Base-by-base conservation (phyloP, 2,113 vertebrate species). In the Seriola aureovittata region DNA sequence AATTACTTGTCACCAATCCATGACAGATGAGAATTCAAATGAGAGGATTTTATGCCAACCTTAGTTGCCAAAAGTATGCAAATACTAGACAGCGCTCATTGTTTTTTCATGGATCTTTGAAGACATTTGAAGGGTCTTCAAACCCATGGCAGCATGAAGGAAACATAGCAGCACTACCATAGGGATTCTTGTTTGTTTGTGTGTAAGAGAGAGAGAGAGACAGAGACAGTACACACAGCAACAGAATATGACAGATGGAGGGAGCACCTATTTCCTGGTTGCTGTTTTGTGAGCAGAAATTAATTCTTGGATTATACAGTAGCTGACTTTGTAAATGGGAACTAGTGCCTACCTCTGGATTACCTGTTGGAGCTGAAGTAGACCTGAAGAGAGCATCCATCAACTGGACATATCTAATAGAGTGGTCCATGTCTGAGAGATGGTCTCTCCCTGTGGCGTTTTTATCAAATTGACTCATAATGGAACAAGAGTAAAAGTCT, bases 1-100 rank as follows among this genome's bases (percentile, higher is more conserved):
- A 89, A 89, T 92, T 89, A 86, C 86, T 90, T 89, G 67, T 86
- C 88, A 91, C 57, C 73, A 86, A 68, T 80, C 85, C 87, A 82
- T 87, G 78, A 73, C 58, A 72, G 67, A 88, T 88, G 69, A 86
- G 38, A 80, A 91, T 84, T 89, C 66, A 92, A 82, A 90, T 86
- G 38, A 86, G 70, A 58, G 46, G 11, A 64, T 87, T 64, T 55
- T 59, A 55, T 75, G 72, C 78, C 72, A 79, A 71, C 10, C 23
- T 34, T 77, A 75, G 63, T 50, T n/a, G 42, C 71, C 75, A 76
- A 74, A 74, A 71, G 59, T 72, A 87, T 83, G 80, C 74, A n/a
- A 89, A 84, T 82, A 19, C 34, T 29, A 32, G 46, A 68, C 60
- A 40, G 78, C 70, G 75, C 34, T 69, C 65, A 58, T 84, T 90